These are phyloP conservation scores for Pyrgilauda ruficollis DNA, from an alignment of 2,113 vertebrate species.

Conservation along the genomic window DNA sequence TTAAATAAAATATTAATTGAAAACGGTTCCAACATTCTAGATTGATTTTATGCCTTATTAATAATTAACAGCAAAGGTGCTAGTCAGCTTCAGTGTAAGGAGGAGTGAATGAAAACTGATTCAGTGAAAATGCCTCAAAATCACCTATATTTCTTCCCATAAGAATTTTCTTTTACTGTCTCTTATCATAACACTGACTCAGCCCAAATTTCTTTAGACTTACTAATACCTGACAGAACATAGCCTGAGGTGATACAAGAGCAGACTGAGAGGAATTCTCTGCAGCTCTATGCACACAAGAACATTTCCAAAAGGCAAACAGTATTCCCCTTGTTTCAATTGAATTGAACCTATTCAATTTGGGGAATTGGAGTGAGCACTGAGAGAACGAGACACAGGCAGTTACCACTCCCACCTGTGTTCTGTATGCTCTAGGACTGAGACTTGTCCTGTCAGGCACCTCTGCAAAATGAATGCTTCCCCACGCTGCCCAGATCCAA, in stretches of 20 bases:
- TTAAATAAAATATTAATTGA: neutral
- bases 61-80: neutral
- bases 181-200: neutral
- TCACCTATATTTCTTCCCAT: neutral
- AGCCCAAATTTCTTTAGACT: neutral
- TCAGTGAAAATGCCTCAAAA: neutral
- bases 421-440: rapidly evolving
- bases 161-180: neutral
- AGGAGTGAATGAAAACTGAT: neutral
- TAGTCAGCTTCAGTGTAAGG: neutral
- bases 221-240: neutral
- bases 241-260: neutral
- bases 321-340: neutral
- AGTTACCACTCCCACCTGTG: neutral
- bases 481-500: neutral
- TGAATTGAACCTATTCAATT: neutral
- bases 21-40: neutral
- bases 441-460: neutral
- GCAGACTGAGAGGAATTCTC: neutral
- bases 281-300: neutral
- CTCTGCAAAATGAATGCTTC: neutral
- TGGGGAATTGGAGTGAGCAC: neutral
- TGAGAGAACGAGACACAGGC: neutral
- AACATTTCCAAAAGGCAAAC: neutral
- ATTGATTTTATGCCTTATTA: neutral